Conservation (phyloP, 2,113 vertebrate species). For the Cololabis saira region DNA sequence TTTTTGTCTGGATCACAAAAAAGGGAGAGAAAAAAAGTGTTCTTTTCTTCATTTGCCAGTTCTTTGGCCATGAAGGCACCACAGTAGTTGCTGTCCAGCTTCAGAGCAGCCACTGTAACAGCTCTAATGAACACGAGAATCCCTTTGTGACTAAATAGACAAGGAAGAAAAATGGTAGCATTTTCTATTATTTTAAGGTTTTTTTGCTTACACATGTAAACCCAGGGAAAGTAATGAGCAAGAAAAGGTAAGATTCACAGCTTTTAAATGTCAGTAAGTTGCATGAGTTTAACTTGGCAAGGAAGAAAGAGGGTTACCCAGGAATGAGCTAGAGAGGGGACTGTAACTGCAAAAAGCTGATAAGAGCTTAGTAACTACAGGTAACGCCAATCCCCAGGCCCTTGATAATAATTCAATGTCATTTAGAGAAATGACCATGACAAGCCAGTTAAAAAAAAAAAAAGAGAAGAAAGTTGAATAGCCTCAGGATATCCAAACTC, state of each 20-base stretch:
- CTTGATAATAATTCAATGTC: slow-evolving; percentile 60
- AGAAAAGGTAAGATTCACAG: slow-evolving; percentile 42
- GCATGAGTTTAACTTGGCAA: slow-evolving; percentile 9
- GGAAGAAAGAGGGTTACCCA: slow-evolving; percentile 22
- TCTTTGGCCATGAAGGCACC: slow-evolving; percentile 1
- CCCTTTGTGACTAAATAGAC: slow-evolving; percentile 29
- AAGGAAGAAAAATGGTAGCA: slow-evolving; percentile 25
- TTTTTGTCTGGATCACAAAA: not conserved
- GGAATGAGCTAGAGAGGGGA: slow-evolving; percentile 24
- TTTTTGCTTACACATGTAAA: slow-evolving; percentile 39
- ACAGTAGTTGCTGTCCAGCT: slow-evolving; percentile 22
- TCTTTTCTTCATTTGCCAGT: slow-evolving; percentile 19
- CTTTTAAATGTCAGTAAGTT: slow-evolving; percentile 64
- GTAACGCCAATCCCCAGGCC: slow-evolving; percentile 19
- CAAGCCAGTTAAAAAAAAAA: slow-evolving; percentile 5
- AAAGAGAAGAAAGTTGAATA: slow-evolving; percentile 1
- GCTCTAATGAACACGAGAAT: slow-evolving; percentile 54
- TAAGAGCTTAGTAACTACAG: slow-evolving; percentile 43
- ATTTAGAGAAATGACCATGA: slow-evolving; percentile 56
- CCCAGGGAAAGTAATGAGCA: slow-evolving; percentile 41
- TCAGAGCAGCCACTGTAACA: slow-evolving; percentile 18
- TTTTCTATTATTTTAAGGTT: slow-evolving; percentile 38
- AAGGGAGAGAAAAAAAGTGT: not conserved
- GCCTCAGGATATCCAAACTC: slow-evolving; percentile 42
- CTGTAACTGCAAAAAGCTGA: slow-evolving; percentile 45